A percentile compares a stretch with the other conserved stretches of the same genome.
Evolutionary conservation across 2,797 vertebrate genomes (phyloP).

Genomic region (Cephalopachus bancanus): DNA sequence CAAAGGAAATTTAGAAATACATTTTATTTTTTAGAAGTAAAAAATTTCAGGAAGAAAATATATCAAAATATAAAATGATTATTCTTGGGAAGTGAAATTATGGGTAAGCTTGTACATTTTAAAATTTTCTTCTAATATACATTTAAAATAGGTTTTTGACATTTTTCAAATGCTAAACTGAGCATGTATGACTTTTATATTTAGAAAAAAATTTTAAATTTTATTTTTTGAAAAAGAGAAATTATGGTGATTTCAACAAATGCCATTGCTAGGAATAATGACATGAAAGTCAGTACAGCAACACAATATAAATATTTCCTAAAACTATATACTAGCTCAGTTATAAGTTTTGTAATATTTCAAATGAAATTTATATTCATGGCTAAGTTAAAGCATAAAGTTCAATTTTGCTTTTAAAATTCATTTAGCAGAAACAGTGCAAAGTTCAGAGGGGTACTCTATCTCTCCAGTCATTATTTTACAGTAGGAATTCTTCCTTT

Average conservation of each 20-base stretch:
- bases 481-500: not conserved
- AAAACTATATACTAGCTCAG: not conserved
- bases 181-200: not conserved
- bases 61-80: not conserved
- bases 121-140: not conserved
- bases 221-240: conserved; percentile 1
- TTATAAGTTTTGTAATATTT: conserved; percentile 3
- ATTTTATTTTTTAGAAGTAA: not conserved
- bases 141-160: not conserved
- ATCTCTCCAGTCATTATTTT: not conserved
- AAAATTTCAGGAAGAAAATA: not conserved
- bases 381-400: not conserved
- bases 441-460: not conserved
- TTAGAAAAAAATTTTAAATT: not conserved
- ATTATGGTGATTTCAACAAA: conserved; percentile 20
- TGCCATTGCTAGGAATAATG: not conserved
- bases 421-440: conserved; percentile 6
- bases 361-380: conserved; percentile 14
- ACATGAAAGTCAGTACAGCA: not conserved
- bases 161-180: not conserved
- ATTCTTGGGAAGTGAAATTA: not conserved
- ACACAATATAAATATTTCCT: not conserved
- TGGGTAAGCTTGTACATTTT: not conserved
- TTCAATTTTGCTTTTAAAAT: conserved; percentile 33
- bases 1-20: not conserved